Base-by-base conservation (phyloP, 2,888 invertebrate genomes). In the Ectropis crepuscularia region DNA sequence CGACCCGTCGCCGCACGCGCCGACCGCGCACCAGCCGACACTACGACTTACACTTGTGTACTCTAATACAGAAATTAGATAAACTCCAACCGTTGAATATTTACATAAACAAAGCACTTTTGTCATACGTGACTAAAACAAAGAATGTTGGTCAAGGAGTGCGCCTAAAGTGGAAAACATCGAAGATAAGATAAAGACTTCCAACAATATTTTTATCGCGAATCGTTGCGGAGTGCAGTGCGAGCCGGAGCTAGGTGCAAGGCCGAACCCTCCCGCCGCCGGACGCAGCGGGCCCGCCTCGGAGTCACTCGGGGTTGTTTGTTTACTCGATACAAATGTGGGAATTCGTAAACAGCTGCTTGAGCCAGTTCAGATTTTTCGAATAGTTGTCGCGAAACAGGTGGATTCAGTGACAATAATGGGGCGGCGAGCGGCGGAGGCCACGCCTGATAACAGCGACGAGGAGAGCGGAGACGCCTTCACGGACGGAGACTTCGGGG, bases 401-500 rank as follows among this genome's bases (percentile, higher is more conserved):
- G 53, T 69, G 59, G 73, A 65, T 73, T 67, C 65, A 65, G 76
- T 78, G 78, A 72, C 71, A 72, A 83, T 74, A 63, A 91, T 92
- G 91, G 91, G 88, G 58, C 82, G 80, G 63, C 77, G 77, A 64
- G 81, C 85, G 41, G 84, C 87, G 74, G 78, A 82, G 66, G 87
- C 83, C 53, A 88, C 88, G 55, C 86, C 90, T 62, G 88, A 86
- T 68, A 88, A 87, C 73, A 91, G 87, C 64, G 91, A 90, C 58
- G 90, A 88, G 50, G 90, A 90, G 70, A 89, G 87, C 67, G 92
- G 90, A 9, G 90, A 88, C 9, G 89, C 86, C 47, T 93, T 93
- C 75, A 91, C 92, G 36, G 92, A 93, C 61, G 93, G 84, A 9
- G 92, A 93, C 73, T 91, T 92, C 63, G 90, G 81, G 9, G 91